Base-by-base conservation (phyloP, 1,140 invertebrate genomes). In the Panulirus ornatus region DNA sequence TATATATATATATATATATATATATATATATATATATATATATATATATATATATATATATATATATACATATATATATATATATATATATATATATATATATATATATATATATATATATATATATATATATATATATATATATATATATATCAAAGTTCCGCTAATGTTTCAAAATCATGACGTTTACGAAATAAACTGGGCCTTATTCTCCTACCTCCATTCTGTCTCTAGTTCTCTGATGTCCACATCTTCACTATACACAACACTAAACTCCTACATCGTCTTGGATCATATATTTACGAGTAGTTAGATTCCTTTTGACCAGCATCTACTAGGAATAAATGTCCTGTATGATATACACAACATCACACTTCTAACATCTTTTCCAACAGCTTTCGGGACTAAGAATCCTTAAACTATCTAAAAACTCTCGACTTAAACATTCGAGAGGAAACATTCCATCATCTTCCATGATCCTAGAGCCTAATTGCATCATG, bases 21-120 rank as follows among this genome's bases (percentile, higher is more conserved):
- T 75, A 30, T 75, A 6, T 30, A 5, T 75, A 36, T 34, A 75
- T 75, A 6, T 36, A 75, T 75, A 8, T 75, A 8, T 75, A 14
- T 36, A 75, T 75, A 75, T 75, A 75, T 36, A 75, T 8, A 75
- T 6, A 75, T 8, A 75, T 2, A 75, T 8, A 75, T 8, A 75
- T 8, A 75, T 8, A 54, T 14, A 81, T 14, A 54, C n/a, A 81
- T 22, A 81, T 14, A 54, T 14, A 81, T 22, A 54, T 40, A 54
- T 40, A 81, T 38, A 81, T 38, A 81, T 38, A 81, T 38, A 81
- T 38, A 81, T 38, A 81, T 38, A 54, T 22, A 81, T 22, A 81
- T 38, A 81, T 38, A 47, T 38, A 81, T 22, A 81, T 38, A 81
- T 38, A 81, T 38, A 81, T 38, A 81, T 22, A 73, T 22, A 73